phyloP scores from a whole-genome alignment of 2,113 vertebrate genomes.

The Galeopterus variegatus region DNA sequence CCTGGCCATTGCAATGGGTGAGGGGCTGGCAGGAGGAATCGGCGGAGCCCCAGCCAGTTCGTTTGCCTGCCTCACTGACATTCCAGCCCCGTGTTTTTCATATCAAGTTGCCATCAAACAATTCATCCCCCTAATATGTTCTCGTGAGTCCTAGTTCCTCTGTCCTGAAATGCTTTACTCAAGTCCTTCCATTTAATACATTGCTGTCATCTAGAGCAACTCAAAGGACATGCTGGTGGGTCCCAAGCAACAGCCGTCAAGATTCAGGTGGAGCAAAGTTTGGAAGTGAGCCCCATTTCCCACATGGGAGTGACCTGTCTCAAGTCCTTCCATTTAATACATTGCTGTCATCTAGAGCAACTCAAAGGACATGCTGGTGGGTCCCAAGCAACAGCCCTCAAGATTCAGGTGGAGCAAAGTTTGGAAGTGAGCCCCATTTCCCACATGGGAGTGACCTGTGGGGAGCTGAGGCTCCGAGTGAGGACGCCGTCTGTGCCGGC shows the following conservation, averaged over 20 bases:
- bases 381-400: not conserved
- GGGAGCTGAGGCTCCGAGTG: not conserved
- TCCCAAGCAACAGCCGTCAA: not conserved
- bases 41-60: no score
- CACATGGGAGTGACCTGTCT: not conserved
- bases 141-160: not conserved
- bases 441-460: not conserved
- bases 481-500: not conserved
- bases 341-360: not conserved
- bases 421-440: not conserved
- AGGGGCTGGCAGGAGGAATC: accelerated
- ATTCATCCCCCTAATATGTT: not conserved
- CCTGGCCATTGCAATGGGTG: not conserved
- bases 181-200: not conserved
- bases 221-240: not conserved
- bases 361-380: not conserved
- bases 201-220: not conserved
- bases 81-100: not conserved
- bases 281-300: not conserved
- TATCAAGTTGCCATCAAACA: not conserved
- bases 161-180: not conserved
- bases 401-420: not conserved
- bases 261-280: not conserved
- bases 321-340: not conserved
- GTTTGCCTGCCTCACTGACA: not conserved